phyloP scores from a whole-genome alignment of 2,888 invertebrate species.

The Oscheius myriophilus region DNA sequence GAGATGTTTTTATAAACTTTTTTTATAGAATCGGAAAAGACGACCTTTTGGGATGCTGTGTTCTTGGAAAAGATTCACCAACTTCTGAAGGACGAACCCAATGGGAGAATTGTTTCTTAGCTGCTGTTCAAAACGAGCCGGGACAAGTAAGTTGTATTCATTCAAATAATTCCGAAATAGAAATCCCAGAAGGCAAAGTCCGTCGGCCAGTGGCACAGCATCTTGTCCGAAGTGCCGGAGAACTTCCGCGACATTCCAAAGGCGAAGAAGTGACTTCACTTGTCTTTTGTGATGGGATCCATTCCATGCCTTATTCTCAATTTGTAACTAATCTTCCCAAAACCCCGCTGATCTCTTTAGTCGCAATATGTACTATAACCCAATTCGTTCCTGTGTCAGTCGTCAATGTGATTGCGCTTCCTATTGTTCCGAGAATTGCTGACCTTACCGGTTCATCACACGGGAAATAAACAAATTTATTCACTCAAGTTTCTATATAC shows the following conservation, averaged over 20 bases:
- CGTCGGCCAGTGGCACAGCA: constrained; percentile 68
- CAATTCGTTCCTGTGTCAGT: too few relatives aligned
- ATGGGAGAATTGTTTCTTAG: constrained; percentile 66
- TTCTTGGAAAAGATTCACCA: constrained; percentile 65
- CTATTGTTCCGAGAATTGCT: too few relatives aligned
- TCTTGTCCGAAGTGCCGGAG: constrained; percentile 69
- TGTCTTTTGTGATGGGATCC: constrained; percentile 20
- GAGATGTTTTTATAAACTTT: not conserved
- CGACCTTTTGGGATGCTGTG: constrained; percentile 84
- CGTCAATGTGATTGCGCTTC: too few relatives aligned
- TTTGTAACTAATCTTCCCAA: not conserved
- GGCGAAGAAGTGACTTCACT: constrained; percentile 56
- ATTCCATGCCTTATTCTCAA: constrained; percentile 18
- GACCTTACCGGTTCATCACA: too few relatives aligned
- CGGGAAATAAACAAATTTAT: too few relatives aligned
- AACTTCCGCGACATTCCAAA: constrained; percentile 67
- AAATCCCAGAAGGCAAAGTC: constrained; percentile 52
- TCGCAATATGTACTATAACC: too few relatives aligned
- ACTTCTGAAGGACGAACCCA: constrained; percentile 66
- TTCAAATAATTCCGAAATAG: not conserved
- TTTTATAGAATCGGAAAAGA: constrained; percentile 85
- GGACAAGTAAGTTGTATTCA: constrained; percentile 20
- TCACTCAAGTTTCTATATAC: too few relatives aligned
- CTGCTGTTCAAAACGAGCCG: constrained; percentile 18
- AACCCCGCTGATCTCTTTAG: not conserved